Evolutionary conservation across 2,888 invertebrate species (phyloP).

Genomic region (Lithophane semibrunnea): DNA sequence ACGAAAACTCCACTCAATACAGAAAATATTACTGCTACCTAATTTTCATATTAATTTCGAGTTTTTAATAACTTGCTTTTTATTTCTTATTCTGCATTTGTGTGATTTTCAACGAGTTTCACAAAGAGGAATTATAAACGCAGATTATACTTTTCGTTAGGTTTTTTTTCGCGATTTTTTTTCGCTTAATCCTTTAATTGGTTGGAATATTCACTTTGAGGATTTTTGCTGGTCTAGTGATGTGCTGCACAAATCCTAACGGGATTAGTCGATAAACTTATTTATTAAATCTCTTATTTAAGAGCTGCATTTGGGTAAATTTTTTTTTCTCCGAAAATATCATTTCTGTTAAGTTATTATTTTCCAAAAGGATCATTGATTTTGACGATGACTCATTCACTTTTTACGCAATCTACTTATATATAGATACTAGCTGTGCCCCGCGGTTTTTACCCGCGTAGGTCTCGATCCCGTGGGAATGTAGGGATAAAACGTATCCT

Average conservation of each 20-base stretch:
- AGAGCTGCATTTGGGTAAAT: neutral
- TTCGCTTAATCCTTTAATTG: conserved; percentile 78
- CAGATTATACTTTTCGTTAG: conserved; percentile 45
- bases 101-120: conserved; percentile 41
- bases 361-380: neutral
- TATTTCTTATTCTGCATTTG: conserved; percentile 13
- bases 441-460: no score
- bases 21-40: conserved; percentile 4
- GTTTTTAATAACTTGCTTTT: conserved; percentile 27
- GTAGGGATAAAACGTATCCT: no score
- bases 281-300: neutral
- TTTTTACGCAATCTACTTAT: neutral
- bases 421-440: no score
- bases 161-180: conserved; percentile 44
- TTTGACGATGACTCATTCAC: neutral
- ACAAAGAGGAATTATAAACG: conserved; percentile 39
- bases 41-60: conserved; percentile 21
- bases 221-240: conserved; percentile 52
- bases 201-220: conserved; percentile 71
- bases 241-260: neutral
- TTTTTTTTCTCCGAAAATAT: neutral
- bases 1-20: conserved; percentile 17
- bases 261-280: conserved; percentile 24
- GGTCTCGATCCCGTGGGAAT: no score
- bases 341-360: neutral